A percentile compares a stretch with the other conserved stretches of the same genome.
Evolutionary conservation across 2,113 vertebrate genomes (phyloP).

Genomic region (Argyrosomus japonicus): DNA sequence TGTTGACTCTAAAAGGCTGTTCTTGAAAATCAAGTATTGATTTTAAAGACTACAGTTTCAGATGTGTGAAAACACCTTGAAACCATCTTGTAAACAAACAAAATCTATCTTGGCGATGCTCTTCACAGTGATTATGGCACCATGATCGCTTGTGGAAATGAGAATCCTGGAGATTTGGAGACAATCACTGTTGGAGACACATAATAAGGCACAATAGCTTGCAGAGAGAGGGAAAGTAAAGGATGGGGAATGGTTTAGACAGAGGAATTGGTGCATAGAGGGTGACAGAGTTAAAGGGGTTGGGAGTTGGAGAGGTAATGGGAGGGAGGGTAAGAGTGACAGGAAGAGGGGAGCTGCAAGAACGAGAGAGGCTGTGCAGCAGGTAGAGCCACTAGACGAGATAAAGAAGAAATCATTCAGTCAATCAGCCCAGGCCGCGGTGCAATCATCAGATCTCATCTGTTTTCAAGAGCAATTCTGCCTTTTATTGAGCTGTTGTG

Average conservation of each 20-base stretch:
- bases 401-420: constrained; percentile 86
- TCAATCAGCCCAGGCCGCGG: constrained; percentile 76
- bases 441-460: constrained; percentile 85
- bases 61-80: constrained; percentile 10
- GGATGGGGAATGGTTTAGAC: constrained; percentile 51
- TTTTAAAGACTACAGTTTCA: neutral
- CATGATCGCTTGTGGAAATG: constrained; percentile 52
- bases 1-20: neutral
- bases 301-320: constrained; percentile 45
- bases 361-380: constrained; percentile 43
- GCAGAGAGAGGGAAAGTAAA: constrained; percentile 35
- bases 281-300: constrained; percentile 59
- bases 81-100: constrained; percentile 33
- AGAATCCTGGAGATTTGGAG: constrained; percentile 58
- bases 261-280: constrained; percentile 61
- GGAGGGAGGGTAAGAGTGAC: constrained; percentile 59
- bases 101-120: constrained; percentile 16
- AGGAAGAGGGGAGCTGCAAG: constrained; percentile 49
- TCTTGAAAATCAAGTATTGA: neutral
- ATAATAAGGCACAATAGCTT: constrained; percentile 47
- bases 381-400: constrained; percentile 73
- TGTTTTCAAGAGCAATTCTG: constrained; percentile 83
- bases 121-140: constrained; percentile 30
- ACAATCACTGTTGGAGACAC: constrained; percentile 45
- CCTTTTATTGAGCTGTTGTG: constrained; percentile 85